Evolutionary conservation across 2,888 invertebrate genomes (phyloP), one percentile per base, ranked within the genome.

Genomic region (Uloborus plumipes): DNA sequence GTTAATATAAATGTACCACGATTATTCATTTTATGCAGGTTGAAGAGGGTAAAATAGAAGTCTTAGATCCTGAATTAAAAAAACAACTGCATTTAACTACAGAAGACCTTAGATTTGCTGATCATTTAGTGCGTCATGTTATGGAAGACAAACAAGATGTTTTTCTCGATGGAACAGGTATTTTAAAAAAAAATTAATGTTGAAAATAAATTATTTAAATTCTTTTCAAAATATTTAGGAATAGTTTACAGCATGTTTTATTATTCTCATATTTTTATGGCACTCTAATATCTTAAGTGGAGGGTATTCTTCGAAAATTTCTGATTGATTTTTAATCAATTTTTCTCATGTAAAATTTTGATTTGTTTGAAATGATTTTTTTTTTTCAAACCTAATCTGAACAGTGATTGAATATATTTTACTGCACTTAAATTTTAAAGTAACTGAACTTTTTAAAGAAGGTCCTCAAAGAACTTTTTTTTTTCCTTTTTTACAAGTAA

Each of bases 41-140:
- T 74, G 95, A 95, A 88, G 94, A 93, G 86, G 93, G 93, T 86
- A 93, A 94, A 88, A 93, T 99, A 88, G 97, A 98, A 88, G 93
- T 93, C 47, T 91, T 93, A 53, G 96, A 97, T 89, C 90, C 93
- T 75, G 93, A 95, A 85, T 90, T 98, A 81, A 92, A 94, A 86
- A 92, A 94, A 85, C 94, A 95, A 88, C 90, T 98, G n/a, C 92
- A 94, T 87, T 91, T 98, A 49, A 95, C 96, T 1, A 98, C 97
- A 0, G 98, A 98, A 88, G 99, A 99, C 89, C 91, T 98, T 61
- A 92, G 98, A 87, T 99, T 98, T 90, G 96, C 96, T 20, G 98
- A 99, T 89, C 96, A 94, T 88, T 91, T 99, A 50, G 94, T 98
- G 20, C 92, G 94, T 53, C 93, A 93, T 88, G 93, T 93, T 0